Evolutionary conservation across 2,797 vertebrate genomes (phyloP), one percentile per base, ranked within the genome.

Genomic region (Acipenser oxyrinchus): DNA sequence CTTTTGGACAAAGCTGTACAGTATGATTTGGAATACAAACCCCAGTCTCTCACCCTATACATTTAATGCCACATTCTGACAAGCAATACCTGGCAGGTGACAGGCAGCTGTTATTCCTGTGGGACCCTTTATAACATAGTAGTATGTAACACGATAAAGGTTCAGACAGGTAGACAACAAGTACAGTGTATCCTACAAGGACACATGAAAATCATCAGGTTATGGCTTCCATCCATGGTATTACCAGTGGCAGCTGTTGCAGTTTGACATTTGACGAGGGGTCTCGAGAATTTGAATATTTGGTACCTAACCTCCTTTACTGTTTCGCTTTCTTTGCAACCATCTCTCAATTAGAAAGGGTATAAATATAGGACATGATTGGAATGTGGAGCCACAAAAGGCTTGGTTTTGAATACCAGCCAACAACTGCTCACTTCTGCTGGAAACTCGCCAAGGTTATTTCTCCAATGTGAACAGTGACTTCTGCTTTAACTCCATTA

Each of bases 361-460:
- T 83, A 84, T 86, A 86, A 86, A 87, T 86, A 86, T 87, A 81
- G 63, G 73, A 73, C 79, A 81, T 85, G 82, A 87, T 83, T 84
- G 81, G 82, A 87, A 87, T 83, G 82, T 83, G 83, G 78, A 77
- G 81, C 77, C 81, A 85, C 85, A 87, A 83, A 88, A 84, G 82
- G 69, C 78, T 74, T 49, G 4, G 49, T 67, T 75, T 89, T 85
- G 87, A 81, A 66, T 9, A 1, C 15, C 65, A n/a, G 87, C 88
- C 86, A 88, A 80, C 83, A 75, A 77, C 81, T 82, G 73, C 81
- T 86, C 79, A 72, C 75, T 81, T 82, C 74, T 75, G 77, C 78
- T 87, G 86, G 86, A 90, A 75, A 76, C 73, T 49, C 70, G 81
- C 86, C 85, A 87, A 86, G 81, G 85, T 88, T 87, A 86, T 82